These are phyloP conservation scores for Tinamus major DNA, from an alignment of 2,797 vertebrate genomes.

Conservation along the genomic window DNA sequence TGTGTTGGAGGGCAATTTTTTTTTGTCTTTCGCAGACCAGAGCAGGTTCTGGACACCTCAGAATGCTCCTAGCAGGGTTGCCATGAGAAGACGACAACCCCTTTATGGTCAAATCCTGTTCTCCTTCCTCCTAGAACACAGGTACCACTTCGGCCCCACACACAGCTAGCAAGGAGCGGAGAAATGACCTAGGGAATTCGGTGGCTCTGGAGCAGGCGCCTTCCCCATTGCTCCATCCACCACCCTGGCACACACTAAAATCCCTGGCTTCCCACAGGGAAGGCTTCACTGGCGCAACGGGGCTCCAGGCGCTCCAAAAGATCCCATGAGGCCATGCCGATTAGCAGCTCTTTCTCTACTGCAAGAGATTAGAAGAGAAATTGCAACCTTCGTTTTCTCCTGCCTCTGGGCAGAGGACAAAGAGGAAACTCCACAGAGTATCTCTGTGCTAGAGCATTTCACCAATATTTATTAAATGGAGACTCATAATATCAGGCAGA, in stretches of 20 bases:
- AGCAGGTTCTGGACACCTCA: not conserved
- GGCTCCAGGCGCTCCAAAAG: not conserved
- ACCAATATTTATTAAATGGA: not conserved
- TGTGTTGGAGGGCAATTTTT: not conserved
- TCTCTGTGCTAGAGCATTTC: not conserved
- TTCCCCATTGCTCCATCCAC: not conserved
- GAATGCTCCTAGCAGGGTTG: not conserved
- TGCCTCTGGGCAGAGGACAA: not conserved
- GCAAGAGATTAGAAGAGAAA: not conserved
- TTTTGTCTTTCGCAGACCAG: not conserved
- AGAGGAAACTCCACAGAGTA: not conserved
- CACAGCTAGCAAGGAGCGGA: not conserved
- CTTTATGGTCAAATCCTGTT: not conserved
- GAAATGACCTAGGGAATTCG: not conserved
- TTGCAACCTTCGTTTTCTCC: not conserved
- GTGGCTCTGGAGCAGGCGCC: not conserved
- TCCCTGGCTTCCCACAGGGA: not conserved
- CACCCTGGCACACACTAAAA: not conserved
- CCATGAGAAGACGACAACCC: not conserved
- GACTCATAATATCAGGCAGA: not conserved
- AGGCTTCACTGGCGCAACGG: not conserved
- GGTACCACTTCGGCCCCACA: not conserved
- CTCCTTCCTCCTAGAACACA: not conserved
- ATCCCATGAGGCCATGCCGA: not conserved
- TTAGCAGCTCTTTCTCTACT: not conserved